A percentile compares a stretch with the other conserved stretches of the same genome.
Conservation (phyloP, 1,140 invertebrate genomes). For the Megalopta genalis region DNA sequence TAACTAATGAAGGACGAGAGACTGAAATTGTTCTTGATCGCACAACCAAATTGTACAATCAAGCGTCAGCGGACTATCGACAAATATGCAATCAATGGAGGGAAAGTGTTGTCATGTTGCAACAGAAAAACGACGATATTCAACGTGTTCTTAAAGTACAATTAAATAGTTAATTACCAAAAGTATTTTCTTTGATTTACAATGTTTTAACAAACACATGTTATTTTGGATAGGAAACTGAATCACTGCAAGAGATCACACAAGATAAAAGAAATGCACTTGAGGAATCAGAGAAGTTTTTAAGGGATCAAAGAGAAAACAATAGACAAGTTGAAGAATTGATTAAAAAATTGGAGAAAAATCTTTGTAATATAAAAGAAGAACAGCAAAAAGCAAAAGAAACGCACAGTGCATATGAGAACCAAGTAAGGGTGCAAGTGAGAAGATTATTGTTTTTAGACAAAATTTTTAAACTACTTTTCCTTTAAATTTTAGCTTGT, state of each 20-base stretch:
- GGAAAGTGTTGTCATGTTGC: conserved; percentile 70
- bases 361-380: conserved; percentile 54
- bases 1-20: conserved; percentile 69
- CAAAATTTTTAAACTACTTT: conserved; percentile 4
- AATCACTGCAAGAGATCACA: conserved; percentile 61
- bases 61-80: conserved; percentile 72
- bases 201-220: not conserved
- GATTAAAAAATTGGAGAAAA: conserved; percentile 66
- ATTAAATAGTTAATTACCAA: not conserved
- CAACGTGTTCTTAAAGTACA: conserved; percentile 47
- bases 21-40: conserved; percentile 74
- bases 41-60: conserved; percentile 72
- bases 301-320: conserved; percentile 64
- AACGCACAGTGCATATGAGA: conserved; percentile 36
- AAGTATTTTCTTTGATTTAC: not conserved
- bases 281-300: conserved; percentile 71
- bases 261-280: conserved; percentile 63
- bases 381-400: conserved; percentile 61
- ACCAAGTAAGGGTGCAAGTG: conserved; percentile 51
- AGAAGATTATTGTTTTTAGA: conserved; percentile 15
- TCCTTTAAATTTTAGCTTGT: conserved; percentile 53
- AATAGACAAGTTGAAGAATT: conserved; percentile 69
- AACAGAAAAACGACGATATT: conserved; percentile 69
- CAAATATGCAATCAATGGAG: conserved; percentile 77
- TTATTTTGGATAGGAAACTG: conserved; percentile 67